A percentile compares a stretch with the other conserved stretches of the same genome.
Evolutionary conservation across 2,113 vertebrate genomes (phyloP).

Genomic region (Pogona vitticeps): DNA sequence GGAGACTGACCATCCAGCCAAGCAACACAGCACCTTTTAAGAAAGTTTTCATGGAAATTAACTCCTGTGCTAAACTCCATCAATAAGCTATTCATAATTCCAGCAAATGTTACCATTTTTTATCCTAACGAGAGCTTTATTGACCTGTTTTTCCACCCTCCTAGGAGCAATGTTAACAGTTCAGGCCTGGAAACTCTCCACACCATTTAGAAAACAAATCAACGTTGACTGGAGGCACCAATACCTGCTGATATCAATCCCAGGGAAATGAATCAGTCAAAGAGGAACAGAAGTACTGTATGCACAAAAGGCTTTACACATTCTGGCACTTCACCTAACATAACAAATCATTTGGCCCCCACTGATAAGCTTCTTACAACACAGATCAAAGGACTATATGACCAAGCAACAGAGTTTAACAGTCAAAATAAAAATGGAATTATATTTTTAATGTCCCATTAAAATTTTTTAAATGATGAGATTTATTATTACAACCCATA

Average conservation of each 20-base stretch:
- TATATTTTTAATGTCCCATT: conserved; percentile 2
- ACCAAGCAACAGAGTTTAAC: background rate
- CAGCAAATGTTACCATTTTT: conserved; percentile 23
- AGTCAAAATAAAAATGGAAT: background rate
- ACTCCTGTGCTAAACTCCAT: conserved; percentile 7
- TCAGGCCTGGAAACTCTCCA: conserved; percentile 30
- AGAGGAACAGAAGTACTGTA: conserved; percentile 20
- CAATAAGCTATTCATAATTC: conserved; percentile 44
- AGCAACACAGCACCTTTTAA: background rate
- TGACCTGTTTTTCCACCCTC: conserved; percentile 41
- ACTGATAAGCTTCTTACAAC: conserved; percentile 16
- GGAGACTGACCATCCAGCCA: conserved; percentile 1
- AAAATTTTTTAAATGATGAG: conserved; percentile 20
- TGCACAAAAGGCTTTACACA: conserved; percentile 13
- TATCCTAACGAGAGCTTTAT: conserved; percentile 33
- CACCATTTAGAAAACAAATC: conserved; percentile 36
- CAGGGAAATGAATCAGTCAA: conserved; percentile 39
- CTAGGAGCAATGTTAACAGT: conserved; percentile 21
- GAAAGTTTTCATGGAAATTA: conserved; percentile 24
- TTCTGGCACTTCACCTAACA: conserved; percentile 17
- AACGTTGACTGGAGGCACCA: conserved; percentile 38
- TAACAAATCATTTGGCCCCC: conserved; percentile 20
- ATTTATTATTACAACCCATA: background rate
- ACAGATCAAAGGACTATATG: conserved; percentile 24
- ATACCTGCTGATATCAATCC: conserved; percentile 41